phyloP scores from a whole-genome alignment of 2,888 invertebrate species.

The Mythimna albipuncta region DNA sequence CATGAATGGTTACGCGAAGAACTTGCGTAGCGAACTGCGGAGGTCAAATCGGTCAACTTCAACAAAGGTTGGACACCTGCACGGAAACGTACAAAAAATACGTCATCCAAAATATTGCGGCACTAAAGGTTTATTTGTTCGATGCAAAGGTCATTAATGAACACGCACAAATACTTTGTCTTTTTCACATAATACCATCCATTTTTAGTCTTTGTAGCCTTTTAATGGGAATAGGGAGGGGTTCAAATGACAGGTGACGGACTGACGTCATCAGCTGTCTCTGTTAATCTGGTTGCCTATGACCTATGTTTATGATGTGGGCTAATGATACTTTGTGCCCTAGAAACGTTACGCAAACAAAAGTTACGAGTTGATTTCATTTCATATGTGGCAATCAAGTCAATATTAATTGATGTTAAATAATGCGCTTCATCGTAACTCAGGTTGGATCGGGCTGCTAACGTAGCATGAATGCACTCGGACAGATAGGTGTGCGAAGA shows the following conservation, averaged over 20 bases:
- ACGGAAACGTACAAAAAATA: conserved; percentile 32
- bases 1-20: neutral
- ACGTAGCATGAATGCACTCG: no score
- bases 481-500: no score
- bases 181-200: conserved; percentile 34
- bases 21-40: neutral
- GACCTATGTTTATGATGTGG: conserved; percentile 14
- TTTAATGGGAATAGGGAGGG: conserved; percentile 31
- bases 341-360: conserved; percentile 23
- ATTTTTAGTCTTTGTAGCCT: conserved; percentile 46
- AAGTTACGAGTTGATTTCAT: conserved; percentile 11
- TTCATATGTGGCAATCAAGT: neutral
- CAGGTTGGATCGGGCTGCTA: no score
- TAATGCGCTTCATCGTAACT: neutral
- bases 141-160: conserved; percentile 46
- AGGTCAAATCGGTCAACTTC: conserved; percentile 20
- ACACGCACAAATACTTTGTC: conserved; percentile 51
- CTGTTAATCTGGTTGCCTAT: conserved; percentile 13
- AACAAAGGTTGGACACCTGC: conserved; percentile 40
- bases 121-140: conserved; percentile 37
- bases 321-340: conserved; percentile 12
- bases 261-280: conserved; percentile 39
- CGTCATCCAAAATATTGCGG: conserved; percentile 40
- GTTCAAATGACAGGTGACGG: conserved; percentile 33
- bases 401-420: neutral